phyloP scores from a whole-genome alignment of 2,113 vertebrate species.

The Platichthys stellatus region DNA sequence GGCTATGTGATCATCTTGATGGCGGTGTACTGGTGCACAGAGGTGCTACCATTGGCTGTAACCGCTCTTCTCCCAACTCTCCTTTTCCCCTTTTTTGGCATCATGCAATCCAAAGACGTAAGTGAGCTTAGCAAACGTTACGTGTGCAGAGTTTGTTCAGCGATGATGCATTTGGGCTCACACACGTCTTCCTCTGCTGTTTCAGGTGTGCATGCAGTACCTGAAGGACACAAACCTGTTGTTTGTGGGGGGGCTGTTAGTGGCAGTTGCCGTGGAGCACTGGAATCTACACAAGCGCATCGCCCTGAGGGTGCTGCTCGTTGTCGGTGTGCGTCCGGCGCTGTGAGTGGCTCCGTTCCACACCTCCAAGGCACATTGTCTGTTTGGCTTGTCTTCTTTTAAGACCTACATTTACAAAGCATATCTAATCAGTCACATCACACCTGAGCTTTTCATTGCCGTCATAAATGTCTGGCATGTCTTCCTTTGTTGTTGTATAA shows the following conservation, averaged over 20 bases:
- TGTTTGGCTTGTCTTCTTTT: background rate
- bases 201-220: constrained; percentile 95
- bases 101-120: constrained; percentile 91
- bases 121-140: constrained; percentile 16
- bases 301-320: constrained; percentile 89
- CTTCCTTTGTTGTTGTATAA: constrained; percentile 1
- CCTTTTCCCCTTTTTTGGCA: constrained; percentile 92
- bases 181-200: background rate
- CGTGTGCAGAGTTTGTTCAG: background rate
- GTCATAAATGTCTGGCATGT: constrained; percentile 17
- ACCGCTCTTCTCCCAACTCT: constrained; percentile 91
- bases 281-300: constrained; percentile 98
- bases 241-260: constrained; percentile 92
- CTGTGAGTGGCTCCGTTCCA: constrained; percentile 82
- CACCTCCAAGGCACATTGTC: background rate
- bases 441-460: background rate
- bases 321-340: constrained; percentile 90
- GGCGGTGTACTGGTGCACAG: constrained; percentile 96
- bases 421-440: constrained; percentile 33
- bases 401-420: background rate
- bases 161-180: background rate
- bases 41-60: constrained; percentile 91
- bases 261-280: constrained; percentile 92
- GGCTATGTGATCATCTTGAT: constrained; percentile 92
- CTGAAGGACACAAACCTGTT: constrained; percentile 95